Evolutionary conservation across 2,888 invertebrate species (phyloP).

Genomic region (Noctua comes): DNA sequence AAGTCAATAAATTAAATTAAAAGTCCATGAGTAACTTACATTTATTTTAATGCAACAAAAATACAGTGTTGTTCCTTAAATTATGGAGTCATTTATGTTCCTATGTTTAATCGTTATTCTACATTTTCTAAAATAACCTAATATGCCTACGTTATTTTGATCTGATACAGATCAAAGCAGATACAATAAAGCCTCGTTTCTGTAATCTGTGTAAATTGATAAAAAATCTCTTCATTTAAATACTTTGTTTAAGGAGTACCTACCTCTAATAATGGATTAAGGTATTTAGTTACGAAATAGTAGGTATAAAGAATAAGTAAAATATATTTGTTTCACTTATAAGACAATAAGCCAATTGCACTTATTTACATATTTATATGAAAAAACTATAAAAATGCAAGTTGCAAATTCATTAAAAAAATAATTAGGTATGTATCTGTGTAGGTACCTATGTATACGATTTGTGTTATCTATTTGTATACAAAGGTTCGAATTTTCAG

Average conservation of each 20-base stretch:
- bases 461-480: conserved; percentile 41
- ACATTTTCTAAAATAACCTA: conserved; percentile 55
- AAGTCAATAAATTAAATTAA: conserved; percentile 46
- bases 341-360: conserved; percentile 38
- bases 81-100: conserved; percentile 49
- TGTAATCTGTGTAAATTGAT: conserved; percentile 67
- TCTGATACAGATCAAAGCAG: conserved; percentile 88
- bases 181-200: conserved; percentile 79
- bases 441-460: conserved; percentile 7
- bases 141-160: conserved; percentile 71
- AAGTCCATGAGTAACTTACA: conserved; percentile 62
- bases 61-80: conserved; percentile 63
- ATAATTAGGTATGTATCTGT: conserved; percentile 16
- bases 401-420: conserved; percentile 40
- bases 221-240: conserved; percentile 47
- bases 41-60: conserved; percentile 70
- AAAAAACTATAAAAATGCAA: conserved; percentile 57
- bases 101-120: conserved; percentile 40
- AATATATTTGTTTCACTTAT: conserved; percentile 27
- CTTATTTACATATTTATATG: conserved; percentile 51
- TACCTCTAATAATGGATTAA: conserved; percentile 2
- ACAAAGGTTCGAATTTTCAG: not conserved
- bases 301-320: not conserved
- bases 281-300: conserved; percentile 20
- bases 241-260: conserved; percentile 15